A percentile compares a stretch with the other conserved stretches of the same genome.
Evolutionary conservation across 2,797 vertebrate species (phyloP).

Genomic region (Ctenosaura bakeri): DNA sequence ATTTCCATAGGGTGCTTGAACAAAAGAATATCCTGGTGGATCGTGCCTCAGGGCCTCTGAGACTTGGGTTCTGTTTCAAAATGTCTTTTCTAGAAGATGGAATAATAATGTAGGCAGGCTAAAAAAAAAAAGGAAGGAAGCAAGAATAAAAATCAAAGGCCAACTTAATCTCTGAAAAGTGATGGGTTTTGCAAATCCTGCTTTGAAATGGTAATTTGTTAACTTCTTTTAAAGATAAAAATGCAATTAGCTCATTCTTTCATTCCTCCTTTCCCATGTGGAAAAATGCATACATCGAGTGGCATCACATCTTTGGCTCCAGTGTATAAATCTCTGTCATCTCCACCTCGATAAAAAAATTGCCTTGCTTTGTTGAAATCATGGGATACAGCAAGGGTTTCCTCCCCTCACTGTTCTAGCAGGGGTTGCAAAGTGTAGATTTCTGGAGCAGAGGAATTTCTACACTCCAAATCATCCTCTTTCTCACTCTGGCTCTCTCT

Average conservation of each 20-base stretch:
- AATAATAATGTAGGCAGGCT: constrained; percentile 61
- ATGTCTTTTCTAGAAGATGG: constrained; percentile 57
- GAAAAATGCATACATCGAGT: constrained; percentile 52
- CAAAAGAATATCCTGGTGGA: not conserved
- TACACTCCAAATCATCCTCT: constrained; percentile 27
- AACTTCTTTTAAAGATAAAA: constrained; percentile 79
- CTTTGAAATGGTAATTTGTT: constrained; percentile 80
- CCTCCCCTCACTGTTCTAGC: not conserved
- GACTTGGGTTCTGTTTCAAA: constrained; percentile 1
- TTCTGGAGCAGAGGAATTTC: constrained; percentile 4
- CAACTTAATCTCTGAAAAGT: constrained; percentile 73
- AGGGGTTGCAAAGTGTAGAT: not conserved
- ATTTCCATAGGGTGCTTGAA: not conserved
- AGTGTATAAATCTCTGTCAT: constrained; percentile 60
- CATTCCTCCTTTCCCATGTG: constrained; percentile 38
- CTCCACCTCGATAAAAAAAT: constrained; percentile 21
- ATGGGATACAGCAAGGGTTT: constrained; percentile 27
- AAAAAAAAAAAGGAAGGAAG: not conserved
- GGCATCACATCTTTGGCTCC: constrained; percentile 54
- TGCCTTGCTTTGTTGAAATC: constrained; percentile 52
- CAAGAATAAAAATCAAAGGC: constrained; percentile 66
- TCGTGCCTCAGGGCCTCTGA: not conserved
- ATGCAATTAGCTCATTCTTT: constrained; percentile 76
- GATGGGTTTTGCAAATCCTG: constrained; percentile 75
- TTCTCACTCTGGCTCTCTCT: too few relatives aligned